A percentile compares a stretch with the other conserved stretches of the same genome.
Evolutionary conservation across 2,113 vertebrate genomes (phyloP).

Genomic region (Grammomys dolichurus): DNA sequence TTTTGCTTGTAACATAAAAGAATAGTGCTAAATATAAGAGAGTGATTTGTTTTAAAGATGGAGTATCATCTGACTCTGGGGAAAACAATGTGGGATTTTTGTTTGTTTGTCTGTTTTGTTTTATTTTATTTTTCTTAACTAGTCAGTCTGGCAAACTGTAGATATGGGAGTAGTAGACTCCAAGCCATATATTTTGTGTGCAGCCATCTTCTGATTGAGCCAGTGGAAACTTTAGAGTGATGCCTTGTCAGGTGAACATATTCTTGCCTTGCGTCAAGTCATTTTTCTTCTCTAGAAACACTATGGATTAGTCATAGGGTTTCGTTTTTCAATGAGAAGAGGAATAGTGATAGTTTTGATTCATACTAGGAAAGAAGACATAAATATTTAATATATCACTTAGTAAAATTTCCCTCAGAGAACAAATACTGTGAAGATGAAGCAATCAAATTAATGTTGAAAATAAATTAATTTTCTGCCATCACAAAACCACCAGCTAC

Average conservation of each 20-base stretch:
- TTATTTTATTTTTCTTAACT: neutral
- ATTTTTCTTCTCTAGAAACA: constrained; percentile 51
- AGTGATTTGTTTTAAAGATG: neutral
- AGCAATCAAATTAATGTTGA: constrained; percentile 39
- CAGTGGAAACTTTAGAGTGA: constrained; percentile 55
- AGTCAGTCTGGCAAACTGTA: neutral
- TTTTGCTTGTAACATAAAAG: constrained; percentile 24
- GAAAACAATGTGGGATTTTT: neutral
- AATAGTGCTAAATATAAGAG: neutral
- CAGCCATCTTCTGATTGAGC: neutral
- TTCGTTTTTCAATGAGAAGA: constrained; percentile 66
- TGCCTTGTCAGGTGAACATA: constrained; percentile 62
- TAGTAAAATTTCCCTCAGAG: constrained; percentile 43
- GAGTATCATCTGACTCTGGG: neutral
- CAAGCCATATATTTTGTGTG: neutral
- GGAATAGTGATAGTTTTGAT: constrained; percentile 69
- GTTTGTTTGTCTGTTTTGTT: neutral
- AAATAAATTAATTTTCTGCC: constrained; percentile 64
- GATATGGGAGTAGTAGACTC: neutral
- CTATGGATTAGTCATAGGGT: neutral
- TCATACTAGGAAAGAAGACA: constrained; percentile 61
- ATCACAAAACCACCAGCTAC: neutral
- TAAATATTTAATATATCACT: constrained; percentile 77
- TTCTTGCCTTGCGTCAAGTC: neutral
- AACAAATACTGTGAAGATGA: constrained; percentile 70